Evolutionary conservation across 2,888 invertebrate genomes (phyloP).

Genomic region (Lamproptera curius): DNA sequence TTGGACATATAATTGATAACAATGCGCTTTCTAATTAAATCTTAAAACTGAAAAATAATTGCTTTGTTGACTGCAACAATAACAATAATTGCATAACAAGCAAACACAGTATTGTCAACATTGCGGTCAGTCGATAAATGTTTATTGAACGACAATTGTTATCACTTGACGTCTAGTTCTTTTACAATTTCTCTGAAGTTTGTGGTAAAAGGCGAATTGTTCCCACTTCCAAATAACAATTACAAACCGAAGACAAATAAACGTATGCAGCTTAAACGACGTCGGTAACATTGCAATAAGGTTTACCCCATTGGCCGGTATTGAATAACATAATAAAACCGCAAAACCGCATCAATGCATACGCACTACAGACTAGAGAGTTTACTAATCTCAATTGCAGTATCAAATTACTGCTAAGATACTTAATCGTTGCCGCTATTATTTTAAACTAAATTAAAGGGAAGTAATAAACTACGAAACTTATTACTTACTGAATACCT

Average conservation of each 20-base stretch:
- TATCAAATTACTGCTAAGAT: constrained; percentile 24
- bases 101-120: neutral
- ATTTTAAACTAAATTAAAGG: too few relatives aligned
- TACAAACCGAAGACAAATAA: constrained; percentile 15
- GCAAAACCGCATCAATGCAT: constrained; percentile 28
- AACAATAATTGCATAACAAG: neutral
- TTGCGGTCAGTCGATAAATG: constrained; percentile 14
- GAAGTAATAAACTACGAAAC: too few relatives aligned
- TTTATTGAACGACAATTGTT: constrained; percentile 2
- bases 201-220: constrained; percentile 18
- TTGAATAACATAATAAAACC: constrained; percentile 49
- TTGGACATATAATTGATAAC: too few relatives aligned
- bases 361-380: neutral
- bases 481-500: too few relatives aligned
- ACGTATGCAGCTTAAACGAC: constrained; percentile 26
- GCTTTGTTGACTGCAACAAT: neutral
- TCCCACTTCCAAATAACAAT: constrained; percentile 16
- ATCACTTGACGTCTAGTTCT: constrained; percentile 21
- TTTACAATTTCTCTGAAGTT: constrained; percentile 24
- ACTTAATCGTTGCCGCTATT: too few relatives aligned
- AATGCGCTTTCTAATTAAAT: too few relatives aligned
- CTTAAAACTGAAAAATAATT: too few relatives aligned
- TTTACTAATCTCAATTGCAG: constrained; percentile 17
- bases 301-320: constrained; percentile 52
- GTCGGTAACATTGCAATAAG: constrained; percentile 52